Conservation (phyloP, 2,797 vertebrate species). For the Coilia nasus region DNA sequence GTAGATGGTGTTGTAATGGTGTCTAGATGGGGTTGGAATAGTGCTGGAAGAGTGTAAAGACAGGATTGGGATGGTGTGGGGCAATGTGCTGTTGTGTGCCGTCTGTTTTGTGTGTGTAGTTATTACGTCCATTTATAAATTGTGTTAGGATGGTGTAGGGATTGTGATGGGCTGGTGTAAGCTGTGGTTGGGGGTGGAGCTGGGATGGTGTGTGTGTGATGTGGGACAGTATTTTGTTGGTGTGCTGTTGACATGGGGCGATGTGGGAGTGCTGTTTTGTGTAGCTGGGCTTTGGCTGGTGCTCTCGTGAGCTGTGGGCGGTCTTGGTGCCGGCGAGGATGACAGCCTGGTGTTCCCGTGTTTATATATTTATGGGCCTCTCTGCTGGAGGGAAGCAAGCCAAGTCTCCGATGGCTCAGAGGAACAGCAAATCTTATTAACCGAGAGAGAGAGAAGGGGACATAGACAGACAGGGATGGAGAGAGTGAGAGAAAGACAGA, state of each 20-base stretch:
- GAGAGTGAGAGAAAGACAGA: slow-evolving; percentile 22
- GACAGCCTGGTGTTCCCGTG: not conserved
- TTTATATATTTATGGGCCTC: slow-evolving; percentile 14
- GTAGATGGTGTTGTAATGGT: no score
- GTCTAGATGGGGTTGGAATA: no score
- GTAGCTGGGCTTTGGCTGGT: no score
- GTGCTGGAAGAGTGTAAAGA: no score
- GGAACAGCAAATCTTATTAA: slow-evolving; percentile 20
- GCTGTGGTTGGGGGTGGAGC: not conserved
- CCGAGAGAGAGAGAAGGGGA: slow-evolving; percentile 9
- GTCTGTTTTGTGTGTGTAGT: no score
- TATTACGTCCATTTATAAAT: not conserved
- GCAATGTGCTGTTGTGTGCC: no score
- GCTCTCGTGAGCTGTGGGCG: not conserved
- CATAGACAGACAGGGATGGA: slow-evolving; percentile 32
- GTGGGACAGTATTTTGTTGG: no score
- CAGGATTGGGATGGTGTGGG: no score
- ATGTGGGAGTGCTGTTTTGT: no score
- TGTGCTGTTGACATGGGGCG: no score
- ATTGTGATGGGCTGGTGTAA: not conserved
- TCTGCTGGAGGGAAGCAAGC: slow-evolving; percentile 1
- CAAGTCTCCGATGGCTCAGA: not conserved
- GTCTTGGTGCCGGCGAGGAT: not conserved
- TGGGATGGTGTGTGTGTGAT: no score
- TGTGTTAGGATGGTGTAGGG: not conserved